A percentile compares a stretch with the other conserved stretches of the same genome.
phyloP scores from a whole-genome alignment of 2,113 vertebrate genomes.

The Amphiprion percula region DNA sequence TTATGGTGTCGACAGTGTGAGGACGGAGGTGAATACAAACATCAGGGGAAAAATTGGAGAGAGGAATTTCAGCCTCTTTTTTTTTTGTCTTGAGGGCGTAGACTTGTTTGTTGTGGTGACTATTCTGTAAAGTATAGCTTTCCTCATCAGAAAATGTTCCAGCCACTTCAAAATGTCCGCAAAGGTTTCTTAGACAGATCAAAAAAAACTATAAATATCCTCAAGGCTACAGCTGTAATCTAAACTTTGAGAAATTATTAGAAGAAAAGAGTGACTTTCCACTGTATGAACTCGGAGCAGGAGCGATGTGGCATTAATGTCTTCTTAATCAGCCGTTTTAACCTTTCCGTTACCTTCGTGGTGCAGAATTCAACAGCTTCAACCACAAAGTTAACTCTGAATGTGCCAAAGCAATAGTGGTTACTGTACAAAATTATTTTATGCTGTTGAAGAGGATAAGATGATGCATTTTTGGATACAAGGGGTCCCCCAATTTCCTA shows the following conservation, averaged over 20 bases:
- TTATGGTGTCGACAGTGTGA: not conserved
- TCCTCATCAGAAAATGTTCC: not conserved
- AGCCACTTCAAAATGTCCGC: conserved; percentile 5
- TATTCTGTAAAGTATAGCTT: not conserved
- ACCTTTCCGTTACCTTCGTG: no score
- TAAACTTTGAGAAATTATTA: conserved; percentile 38
- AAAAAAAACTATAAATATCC: conserved; percentile 7
- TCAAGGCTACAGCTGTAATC: not conserved
- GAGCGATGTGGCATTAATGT: no score
- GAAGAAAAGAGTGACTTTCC: conserved; percentile 3
- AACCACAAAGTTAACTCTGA: no score
- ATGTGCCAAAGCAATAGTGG: no score
- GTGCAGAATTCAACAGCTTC: no score
- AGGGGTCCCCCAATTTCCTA: no score
- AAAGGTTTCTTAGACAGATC: conserved; percentile 14
- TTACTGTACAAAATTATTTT: no score
- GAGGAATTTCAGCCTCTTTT: not conserved
- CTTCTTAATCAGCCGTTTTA: no score
- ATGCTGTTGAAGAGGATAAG: no score
- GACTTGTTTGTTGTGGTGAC: not conserved
- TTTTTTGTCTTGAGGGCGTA: not conserved
- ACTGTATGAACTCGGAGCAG: no score
- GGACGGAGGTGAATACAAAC: conserved; percentile 4
- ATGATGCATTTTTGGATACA: no score
- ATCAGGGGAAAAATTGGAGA: not conserved